Base-by-base conservation (phyloP, 2,797 vertebrate species). In the Hydrophis major region DNA sequence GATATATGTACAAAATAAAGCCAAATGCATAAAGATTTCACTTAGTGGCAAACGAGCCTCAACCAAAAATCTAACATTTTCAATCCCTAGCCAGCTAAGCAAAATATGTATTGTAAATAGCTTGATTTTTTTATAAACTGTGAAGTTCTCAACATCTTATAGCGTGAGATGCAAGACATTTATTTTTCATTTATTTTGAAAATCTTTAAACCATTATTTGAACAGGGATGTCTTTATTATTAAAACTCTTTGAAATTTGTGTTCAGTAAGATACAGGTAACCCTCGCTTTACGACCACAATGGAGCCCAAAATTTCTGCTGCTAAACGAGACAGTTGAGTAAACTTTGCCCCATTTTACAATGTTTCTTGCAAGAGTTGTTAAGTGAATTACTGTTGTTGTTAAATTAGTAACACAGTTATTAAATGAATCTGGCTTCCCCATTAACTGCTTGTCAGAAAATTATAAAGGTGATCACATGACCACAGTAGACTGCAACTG, bases 41-140 rank as follows among this genome's bases (percentile, higher is more conserved):
- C 93, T n/a, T 93, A 57, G 91, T 16, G 47, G 86, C 89, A 92
- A 92, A 90, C 25, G 37, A 32, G 63, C 94, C 22, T 57, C 2
- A 61, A 92, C 92, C 93, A 94, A 94, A 94, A 95, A 53, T 87
- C 89, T 42, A 95, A 20, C 25, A 88, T 92, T 94, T 94, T 92
- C 89, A 95, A 95, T 92, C 90, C 69, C 27, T 92, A 90, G 42
- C 88, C 92, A 95, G 74, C 92, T 95, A 94, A 95, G 92, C 69
- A 94, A 86, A 93, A 89, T 20, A 93, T 90, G 94, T 91, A 22
- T 94, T 91, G 74, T 57, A 94, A 93, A 93, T 20, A 91, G 6
- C 93, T 93, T 66, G 89, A 94, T 95, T 90, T 2, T 37, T 3
- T 83, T 56, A 66, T 89, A 93, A 94, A 94, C 27, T 93, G 88